Conservation (phyloP, 2,113 vertebrate genomes). For the Hemichromis elongatus region DNA sequence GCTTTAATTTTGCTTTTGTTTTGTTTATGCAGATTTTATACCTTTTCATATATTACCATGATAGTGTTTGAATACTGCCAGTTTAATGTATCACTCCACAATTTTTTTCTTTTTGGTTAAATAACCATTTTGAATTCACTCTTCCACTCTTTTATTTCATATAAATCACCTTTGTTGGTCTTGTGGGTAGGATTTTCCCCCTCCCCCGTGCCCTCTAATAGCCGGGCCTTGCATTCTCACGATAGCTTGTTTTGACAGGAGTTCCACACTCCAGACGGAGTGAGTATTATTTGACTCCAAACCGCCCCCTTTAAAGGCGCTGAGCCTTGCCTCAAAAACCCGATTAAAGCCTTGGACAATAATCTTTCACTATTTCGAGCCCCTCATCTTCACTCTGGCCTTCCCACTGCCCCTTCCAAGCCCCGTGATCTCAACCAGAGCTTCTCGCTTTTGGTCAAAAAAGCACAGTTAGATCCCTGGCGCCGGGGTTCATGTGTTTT, state of each 20-base stretch:
- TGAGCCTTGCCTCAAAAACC: constrained; percentile 34
- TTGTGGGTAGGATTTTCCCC: not conserved
- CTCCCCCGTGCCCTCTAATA: not conserved
- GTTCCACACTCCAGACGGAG: constrained; percentile 30
- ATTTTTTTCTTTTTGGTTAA: not conserved
- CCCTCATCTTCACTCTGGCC: constrained; percentile 22
- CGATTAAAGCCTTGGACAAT: constrained; percentile 41
- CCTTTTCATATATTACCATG: not conserved
- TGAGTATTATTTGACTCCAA: constrained; percentile 34
- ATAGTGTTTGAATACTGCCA: not conserved
- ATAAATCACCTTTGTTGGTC: not conserved
- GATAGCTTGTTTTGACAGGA: constrained; percentile 60
- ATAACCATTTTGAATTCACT: not conserved
- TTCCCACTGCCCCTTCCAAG: not conserved
- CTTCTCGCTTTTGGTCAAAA: constrained; percentile 20
- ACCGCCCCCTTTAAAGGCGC: constrained; percentile 11
- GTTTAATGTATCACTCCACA: not conserved
- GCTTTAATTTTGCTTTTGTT: not conserved
- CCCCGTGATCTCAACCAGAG: constrained; percentile 8
- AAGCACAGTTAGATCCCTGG: constrained; percentile 23
- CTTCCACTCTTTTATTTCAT: not conserved
- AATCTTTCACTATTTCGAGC: constrained; percentile 38
- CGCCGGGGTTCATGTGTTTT: constrained; percentile 47
- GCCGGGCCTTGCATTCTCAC: constrained; percentile 29
- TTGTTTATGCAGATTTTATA: not conserved